Conservation (phyloP, 2,797 vertebrate species). For the Lagodon rhomboides region DNA sequence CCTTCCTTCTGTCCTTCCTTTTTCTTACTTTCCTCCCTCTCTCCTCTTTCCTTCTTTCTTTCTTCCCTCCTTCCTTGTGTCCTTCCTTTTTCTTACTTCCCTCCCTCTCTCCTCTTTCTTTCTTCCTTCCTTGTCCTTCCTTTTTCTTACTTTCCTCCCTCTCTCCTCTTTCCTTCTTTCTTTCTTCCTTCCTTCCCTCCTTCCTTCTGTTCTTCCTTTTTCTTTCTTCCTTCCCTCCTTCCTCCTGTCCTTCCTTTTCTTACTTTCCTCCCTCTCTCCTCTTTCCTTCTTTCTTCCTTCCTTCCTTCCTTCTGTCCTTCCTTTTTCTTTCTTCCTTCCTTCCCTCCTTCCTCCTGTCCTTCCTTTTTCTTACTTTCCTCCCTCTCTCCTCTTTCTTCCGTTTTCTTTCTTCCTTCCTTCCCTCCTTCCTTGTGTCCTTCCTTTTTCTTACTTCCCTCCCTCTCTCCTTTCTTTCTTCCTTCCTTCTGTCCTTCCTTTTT, state of each 20-base stretch:
- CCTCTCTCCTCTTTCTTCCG: too few relatives aligned
- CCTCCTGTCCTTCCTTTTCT: background rate
- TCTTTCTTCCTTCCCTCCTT: background rate
- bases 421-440: too few relatives aligned
- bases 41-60: background rate
- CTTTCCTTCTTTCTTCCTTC: background rate
- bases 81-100: background rate
- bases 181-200: too few relatives aligned
- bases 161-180: too few relatives aligned
- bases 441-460: background rate
- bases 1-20: too few relatives aligned
- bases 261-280: background rate
- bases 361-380: too few relatives aligned
- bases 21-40: background rate
- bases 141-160: background rate
- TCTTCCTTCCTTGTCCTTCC: too few relatives aligned
- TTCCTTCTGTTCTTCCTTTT: too few relatives aligned
- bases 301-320: background rate
- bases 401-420: background rate
- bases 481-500: background rate
- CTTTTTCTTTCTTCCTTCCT: accelerated
- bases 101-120: too few relatives aligned
- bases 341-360: background rate
- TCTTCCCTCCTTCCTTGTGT: background rate
- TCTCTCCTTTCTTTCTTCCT: background rate